Evolutionary conservation across 2,113 vertebrate genomes (phyloP).

Genomic region (Phalacrocorax brasilianus): DNA sequence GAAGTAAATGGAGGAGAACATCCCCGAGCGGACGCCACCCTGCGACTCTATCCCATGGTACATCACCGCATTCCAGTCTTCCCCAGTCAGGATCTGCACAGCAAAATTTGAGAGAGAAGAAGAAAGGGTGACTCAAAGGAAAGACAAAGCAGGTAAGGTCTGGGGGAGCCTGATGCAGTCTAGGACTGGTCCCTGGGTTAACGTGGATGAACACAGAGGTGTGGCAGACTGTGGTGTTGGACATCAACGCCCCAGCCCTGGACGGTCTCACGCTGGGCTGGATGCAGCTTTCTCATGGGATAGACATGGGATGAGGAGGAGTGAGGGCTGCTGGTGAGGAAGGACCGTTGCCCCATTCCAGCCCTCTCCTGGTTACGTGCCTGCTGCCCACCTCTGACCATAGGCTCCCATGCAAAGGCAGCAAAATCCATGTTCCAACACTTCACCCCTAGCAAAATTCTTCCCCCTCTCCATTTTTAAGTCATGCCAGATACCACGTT

Average conservation of each 20-base stretch:
- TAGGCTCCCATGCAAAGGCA: not conserved
- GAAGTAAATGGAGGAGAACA: conserved; percentile 97
- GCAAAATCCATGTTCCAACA: not conserved
- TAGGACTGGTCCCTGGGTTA: not conserved
- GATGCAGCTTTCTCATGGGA: not conserved
- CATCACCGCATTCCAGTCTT: conserved; percentile 98
- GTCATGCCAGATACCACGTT: not conserved
- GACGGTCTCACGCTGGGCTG: not conserved
- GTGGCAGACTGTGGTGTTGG: not conserved
- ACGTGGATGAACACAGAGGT: fast-evolving
- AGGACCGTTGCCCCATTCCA: not conserved
- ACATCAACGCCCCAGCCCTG: no score
- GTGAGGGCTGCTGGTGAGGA: not conserved
- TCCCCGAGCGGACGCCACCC: conserved; percentile 89
- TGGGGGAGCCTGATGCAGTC: not conserved
- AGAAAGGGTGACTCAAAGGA: not conserved
- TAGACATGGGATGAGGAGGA: not conserved
- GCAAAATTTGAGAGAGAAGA: not conserved
- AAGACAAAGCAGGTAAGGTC: no score
- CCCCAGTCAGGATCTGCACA: conserved; percentile 89
- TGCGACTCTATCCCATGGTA: conserved; percentile 94
- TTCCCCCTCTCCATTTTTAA: not conserved
- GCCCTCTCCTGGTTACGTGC: not conserved
- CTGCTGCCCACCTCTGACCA: not conserved
- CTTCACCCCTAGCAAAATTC: not conserved